Base-by-base conservation (phyloP, 1,140 invertebrate genomes). In the Brachionus angularis region DNA sequence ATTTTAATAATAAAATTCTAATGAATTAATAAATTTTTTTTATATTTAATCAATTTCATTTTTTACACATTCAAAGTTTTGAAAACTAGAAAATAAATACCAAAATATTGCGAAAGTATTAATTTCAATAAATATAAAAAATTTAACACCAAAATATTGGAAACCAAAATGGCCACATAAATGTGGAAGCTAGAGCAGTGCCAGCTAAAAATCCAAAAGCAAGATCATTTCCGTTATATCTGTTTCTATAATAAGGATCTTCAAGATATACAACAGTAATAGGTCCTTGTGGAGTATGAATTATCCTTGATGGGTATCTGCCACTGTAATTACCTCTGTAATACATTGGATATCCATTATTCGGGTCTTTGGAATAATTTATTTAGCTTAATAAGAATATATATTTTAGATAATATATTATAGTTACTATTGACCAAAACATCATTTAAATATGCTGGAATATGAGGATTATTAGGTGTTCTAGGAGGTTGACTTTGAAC, bases 331-430 rank as follows among this genome's bases (percentile, higher is more conserved):
- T 46, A 16, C 62, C 62, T 47, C 62, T 46, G 27, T 46, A 67
- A 50, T 67, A 67, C 31, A 67, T 67, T 8, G 62, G 62, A 29
- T 67, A 67, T 2, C 62, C 62, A 67, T 67, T 67, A 34, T 67
- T 67, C 1, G 62, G 62, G 27, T 67, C 62, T 67, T 25, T 0
- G 31, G 36, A 21, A 14, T 23, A 33, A 16, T 27, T 52, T 52
- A 5, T 31, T 21, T 29, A 23, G 1, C 8, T 3, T 18, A n/a
- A 12, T 23, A 44, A 29, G 5, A 3, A n/a, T 42, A 46, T 31
- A 27, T 21, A 42, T 7, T 12, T 8, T n/a, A 46, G 8, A 31
- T 18, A 42, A 42, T 14, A 31, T 1, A 16, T 5, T 39, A 18
- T 25, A 46, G 18, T 47, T 50, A 67, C 62, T 67, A 50, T 67